Evolutionary conservation across 2,888 invertebrate species (phyloP).

Genomic region (Calliopum simillimum): DNA sequence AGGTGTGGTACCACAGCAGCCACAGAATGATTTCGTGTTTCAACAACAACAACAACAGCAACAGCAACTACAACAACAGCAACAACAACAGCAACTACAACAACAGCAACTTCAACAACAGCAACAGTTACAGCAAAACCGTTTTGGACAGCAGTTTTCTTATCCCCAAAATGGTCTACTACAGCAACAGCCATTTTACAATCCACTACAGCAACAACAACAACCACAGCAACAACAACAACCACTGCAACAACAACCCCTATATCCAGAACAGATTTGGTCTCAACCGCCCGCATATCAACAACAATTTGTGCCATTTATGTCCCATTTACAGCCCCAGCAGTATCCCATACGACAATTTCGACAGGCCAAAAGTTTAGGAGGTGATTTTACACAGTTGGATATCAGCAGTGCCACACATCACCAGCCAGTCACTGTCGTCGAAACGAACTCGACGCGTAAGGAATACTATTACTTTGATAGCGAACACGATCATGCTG

Average conservation of each 20-base stretch:
- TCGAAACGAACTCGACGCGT: slow-evolving; percentile 62
- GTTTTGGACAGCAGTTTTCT: slow-evolving; percentile 16
- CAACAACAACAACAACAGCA: slow-evolving; percentile 24
- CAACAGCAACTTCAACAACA: slow-evolving; percentile 18
- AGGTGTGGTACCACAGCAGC: neutral
- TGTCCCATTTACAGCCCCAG: neutral
- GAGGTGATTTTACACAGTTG: slow-evolving; percentile 36
- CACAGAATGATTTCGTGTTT: slow-evolving; percentile 5
- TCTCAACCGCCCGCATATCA: neutral
- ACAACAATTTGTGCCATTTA: neutral
- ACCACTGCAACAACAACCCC: neutral
- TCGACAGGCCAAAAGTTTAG: slow-evolving; percentile 49
- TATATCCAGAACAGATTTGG: slow-evolving; percentile 34
- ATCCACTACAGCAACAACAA: neutral
- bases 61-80: slow-evolving; percentile 5
- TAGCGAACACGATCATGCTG: slow-evolving; percentile 54
- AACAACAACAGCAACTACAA: neutral
- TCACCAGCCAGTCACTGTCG: slow-evolving; percentile 56
- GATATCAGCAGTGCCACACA: slow-evolving; percentile 44
- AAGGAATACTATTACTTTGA: slow-evolving; percentile 60
- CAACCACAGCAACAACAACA: slow-evolving; percentile 13
- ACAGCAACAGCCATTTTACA: neutral
- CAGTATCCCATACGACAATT: slow-evolving; percentile 44
- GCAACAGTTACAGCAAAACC: slow-evolving; percentile 21
- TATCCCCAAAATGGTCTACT: too few relatives aligned